Evolutionary conservation across 2,113 vertebrate species (phyloP).

Genomic region (Hystrix cristata): DNA sequence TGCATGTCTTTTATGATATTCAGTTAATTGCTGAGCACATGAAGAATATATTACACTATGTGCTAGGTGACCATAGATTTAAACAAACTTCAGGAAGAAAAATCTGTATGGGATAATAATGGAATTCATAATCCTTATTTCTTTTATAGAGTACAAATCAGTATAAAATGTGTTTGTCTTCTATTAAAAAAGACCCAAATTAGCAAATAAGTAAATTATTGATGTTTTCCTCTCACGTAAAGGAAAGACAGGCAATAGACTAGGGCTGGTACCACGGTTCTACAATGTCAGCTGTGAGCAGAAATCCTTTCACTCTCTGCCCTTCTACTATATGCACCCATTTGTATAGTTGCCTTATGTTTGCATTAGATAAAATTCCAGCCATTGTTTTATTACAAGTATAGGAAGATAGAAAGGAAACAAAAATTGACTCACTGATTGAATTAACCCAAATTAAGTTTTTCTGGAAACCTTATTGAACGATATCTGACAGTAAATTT

Average conservation of each 20-base stretch:
- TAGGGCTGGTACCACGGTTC: not conserved
- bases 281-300: not conserved
- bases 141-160: slow-evolving; percentile 1
- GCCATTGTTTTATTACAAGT: not conserved
- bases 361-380: not conserved
- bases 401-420: not conserved
- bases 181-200: not conserved
- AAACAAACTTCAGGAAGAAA: slow-evolving; percentile 26
- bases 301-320: not conserved
- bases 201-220: not conserved
- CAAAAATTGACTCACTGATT: not conserved
- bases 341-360: not conserved
- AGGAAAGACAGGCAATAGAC: not conserved
- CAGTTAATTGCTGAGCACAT: not conserved
- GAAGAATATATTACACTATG: not conserved
- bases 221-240: not conserved
- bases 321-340: not conserved
- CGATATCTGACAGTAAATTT: not conserved
- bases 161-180: not conserved
- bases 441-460: not conserved
- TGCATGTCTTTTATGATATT: not conserved
- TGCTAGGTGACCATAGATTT: not conserved
- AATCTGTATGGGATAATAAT: not conserved
- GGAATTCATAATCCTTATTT: not conserved
- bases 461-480: not conserved